Base-by-base conservation (phyloP, 2,888 invertebrate genomes). In the Exocentrus adspersus region DNA sequence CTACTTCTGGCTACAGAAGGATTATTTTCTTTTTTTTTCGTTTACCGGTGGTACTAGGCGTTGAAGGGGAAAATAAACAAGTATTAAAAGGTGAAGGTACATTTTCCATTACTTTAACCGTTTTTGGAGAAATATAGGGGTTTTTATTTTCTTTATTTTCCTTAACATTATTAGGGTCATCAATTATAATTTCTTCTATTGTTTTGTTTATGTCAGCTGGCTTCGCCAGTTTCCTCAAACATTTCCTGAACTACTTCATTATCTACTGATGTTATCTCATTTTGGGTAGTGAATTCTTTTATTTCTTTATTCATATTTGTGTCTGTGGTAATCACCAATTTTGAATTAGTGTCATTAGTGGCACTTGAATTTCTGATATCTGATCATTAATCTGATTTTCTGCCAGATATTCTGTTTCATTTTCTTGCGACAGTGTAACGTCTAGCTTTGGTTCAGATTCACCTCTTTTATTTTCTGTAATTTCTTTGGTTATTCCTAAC, bases 11-110 rank as follows among this genome's bases (percentile, higher is more conserved):
- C 17, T 20, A 19, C 16, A n/a, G 19, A 7, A n/a, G 20, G 19
- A 20, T 45, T n/a, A 21, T 20, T 21, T 20, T 19, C 10, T 9
- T 19, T 19, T 43, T 9, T n/a, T 37, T n/a, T 37, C 37, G 4
- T 37, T 12, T 9, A 12, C n/a, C 3, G n/a, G 10, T n/a, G 45
- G 21, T 21, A 20, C 21, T 2, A 21, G 45, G n/a, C 45, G n/a
- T n/a, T n/a, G n/a, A n/a, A n/a, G n/a, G n/a, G n/a, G n/a, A 45
- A 45, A 45, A 45, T 5, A 45, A 19, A 12, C 45, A 45, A 3
- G 19, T 12, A 10, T 45, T 45, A 12, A 45, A 45, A n/a, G 45
- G 45, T n/a, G 45, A 20, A n/a, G 45, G 45, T 10, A 45, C 45
- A 45, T 45, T 21, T 45, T 45, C 21, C 21, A 45, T 21, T 21